Conservation (phyloP, 1,140 invertebrate genomes). For the Melipona quadrifasciata region DNA sequence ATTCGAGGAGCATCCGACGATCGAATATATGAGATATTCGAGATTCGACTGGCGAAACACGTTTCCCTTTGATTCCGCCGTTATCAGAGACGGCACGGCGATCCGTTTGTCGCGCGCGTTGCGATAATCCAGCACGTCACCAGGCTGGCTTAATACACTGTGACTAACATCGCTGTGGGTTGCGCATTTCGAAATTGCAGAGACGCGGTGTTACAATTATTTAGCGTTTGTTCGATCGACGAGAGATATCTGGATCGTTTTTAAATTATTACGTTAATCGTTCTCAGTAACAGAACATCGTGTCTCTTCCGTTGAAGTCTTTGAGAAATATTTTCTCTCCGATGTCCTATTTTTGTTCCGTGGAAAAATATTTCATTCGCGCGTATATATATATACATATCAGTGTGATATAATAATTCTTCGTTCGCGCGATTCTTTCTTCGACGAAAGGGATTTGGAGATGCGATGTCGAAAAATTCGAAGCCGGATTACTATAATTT, state of each 20-base stretch:
- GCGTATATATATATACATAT: too few relatives aligned
- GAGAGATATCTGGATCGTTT: neutral
- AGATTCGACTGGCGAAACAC: slow-evolving; percentile 24
- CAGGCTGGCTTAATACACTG: neutral
- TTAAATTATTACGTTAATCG: too few relatives aligned
- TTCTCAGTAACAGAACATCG: too few relatives aligned
- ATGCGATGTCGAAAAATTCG: neutral
- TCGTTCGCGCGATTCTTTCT: too few relatives aligned
- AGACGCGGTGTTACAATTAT: neutral
- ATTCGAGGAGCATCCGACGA: slow-evolving; percentile 27
- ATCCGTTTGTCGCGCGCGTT: slow-evolving; percentile 29
- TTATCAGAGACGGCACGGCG: slow-evolving; percentile 48
- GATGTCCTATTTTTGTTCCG: too few relatives aligned
- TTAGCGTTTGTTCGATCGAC: neutral
- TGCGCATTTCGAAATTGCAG: neutral
- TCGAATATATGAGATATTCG: slow-evolving; percentile 62
- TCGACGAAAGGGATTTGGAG: neutral
- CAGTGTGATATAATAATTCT: neutral
- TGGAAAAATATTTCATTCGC: neutral
- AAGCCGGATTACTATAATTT: slow-evolving; percentile 60
- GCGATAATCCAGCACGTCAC: slow-evolving; percentile 4
- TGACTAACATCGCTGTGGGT: neutral
- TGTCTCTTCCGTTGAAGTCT: too few relatives aligned
- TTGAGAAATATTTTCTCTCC: too few relatives aligned
- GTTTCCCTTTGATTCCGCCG: slow-evolving; percentile 62